These are phyloP conservation scores for Tokudaia tokunoshimensis DNA, from an alignment of 2,797 vertebrate species.

Conservation along the genomic window DNA sequence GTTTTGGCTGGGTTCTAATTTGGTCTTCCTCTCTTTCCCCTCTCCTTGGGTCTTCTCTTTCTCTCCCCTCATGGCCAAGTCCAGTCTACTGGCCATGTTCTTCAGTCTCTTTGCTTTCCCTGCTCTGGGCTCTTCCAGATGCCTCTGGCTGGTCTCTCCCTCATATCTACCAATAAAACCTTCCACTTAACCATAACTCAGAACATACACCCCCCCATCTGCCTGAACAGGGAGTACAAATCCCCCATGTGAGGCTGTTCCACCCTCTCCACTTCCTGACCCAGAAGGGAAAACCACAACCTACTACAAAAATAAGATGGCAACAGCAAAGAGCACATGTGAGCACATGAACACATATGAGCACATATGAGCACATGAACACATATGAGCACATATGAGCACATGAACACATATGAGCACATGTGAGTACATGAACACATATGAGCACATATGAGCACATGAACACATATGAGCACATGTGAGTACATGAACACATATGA, in stretches of 20 bases:
- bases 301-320: background rate
- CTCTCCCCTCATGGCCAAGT: background rate
- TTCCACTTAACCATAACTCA: background rate
- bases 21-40: background rate
- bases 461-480: too few species aligned
- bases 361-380: too few species aligned
- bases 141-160: background rate
- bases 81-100: background rate
- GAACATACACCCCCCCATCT: background rate
- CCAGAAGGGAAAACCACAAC: background rate
- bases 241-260: too few species aligned
- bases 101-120: background rate
- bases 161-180: background rate
- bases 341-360: too few species aligned
- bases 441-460: too few species aligned
- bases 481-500: too few species aligned
- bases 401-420: too few species aligned
- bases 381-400: too few species aligned
- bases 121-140: background rate
- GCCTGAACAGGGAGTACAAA: background rate
- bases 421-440: too few species aligned
- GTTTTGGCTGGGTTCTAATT: background rate
- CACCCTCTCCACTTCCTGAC: background rate
- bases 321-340: background rate
- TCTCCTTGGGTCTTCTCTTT: background rate